Base-by-base conservation (phyloP, 2,797 vertebrate genomes). In the Anguilla marmorata region DNA sequence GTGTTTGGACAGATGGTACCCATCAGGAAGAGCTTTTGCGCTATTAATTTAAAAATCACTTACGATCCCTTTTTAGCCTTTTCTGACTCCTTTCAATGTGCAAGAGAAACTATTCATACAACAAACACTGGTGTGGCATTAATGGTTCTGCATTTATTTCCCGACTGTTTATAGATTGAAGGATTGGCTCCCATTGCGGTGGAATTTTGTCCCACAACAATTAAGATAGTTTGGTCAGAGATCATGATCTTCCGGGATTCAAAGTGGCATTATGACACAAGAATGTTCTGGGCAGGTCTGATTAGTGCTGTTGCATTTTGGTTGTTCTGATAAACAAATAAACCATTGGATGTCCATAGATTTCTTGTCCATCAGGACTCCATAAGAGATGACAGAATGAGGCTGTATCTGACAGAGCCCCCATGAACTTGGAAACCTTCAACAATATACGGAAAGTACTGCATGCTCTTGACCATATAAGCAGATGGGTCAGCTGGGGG, bases 1-100 rank as follows among this genome's bases (percentile, higher is more conserved):
- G 93, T 95, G 93, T 95, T 96, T 96, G 96, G 97, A 96, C 97
- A 99, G 98, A 98, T 98, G 97, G 96, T 92, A 95, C 96, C 96
- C 97, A 97, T 97, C 97, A 97, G 92, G 92, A 94, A 95, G 96
- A 48, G 97, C 97, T 94, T 96, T 96, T 96, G 94, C 93, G 94
- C 82, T 95, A 96, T 96, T 96, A 95, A 94, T 95, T 95, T 95
- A 16, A 54, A 93, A 95, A 95, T 95, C 95, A 95, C 95, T 96
- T 95, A 92, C 92, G 90, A 92, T 91, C 92, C 50, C 79, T 93
- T 94, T 91, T 89, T 85, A 87, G 79, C 88, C 91, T 89, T 93
- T 93, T 94, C 92, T 91, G 93, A 90, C 92, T 92, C 93, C 91
- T 93, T 92, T 90, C 86, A 56, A 89, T 91, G 93, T 93, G 93